These are phyloP conservation scores for Brachionus calyciflorus DNA, from an alignment of 1,140 invertebrate species.

Conservation along the genomic window DNA sequence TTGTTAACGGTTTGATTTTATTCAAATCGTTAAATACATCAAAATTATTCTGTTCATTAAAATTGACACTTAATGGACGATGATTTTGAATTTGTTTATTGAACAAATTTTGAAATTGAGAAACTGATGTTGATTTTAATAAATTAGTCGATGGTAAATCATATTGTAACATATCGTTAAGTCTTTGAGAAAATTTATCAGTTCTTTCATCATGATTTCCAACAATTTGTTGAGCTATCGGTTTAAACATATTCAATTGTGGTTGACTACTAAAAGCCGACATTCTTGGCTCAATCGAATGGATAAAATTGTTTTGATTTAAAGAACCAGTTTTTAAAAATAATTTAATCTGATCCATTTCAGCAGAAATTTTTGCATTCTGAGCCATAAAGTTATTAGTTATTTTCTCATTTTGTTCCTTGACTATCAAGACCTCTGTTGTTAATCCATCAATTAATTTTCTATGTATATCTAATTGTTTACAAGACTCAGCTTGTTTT, in stretches of 20 bases:
- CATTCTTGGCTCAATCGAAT: background rate
- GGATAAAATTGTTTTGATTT: background rate
- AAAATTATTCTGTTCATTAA: conserved; percentile 6
- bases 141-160: background rate
- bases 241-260: conserved; percentile 13
- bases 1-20: no score
- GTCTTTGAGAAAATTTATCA: conserved; percentile 39
- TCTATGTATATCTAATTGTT: conserved; percentile 34
- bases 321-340: background rate
- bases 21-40: background rate
- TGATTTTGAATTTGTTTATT: background rate
- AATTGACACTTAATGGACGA: background rate
- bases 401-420: conserved; percentile 46
- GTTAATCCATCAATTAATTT: conserved; percentile 41
- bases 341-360: conserved; percentile 35
- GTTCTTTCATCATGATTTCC: no score
- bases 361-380: conserved; percentile 22
- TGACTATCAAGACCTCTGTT: conserved; percentile 19
- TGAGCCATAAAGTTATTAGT: background rate
- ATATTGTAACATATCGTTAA: conserved; percentile 29
- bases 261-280: conserved; percentile 14
- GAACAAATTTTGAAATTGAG: conserved; percentile 23
- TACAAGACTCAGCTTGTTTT: conserved; percentile 1
- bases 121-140: conserved; percentile 1
- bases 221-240: conserved; percentile 1